phyloP scores from a whole-genome alignment of 2,888 invertebrate genomes.

The Copidosoma aretas region DNA sequence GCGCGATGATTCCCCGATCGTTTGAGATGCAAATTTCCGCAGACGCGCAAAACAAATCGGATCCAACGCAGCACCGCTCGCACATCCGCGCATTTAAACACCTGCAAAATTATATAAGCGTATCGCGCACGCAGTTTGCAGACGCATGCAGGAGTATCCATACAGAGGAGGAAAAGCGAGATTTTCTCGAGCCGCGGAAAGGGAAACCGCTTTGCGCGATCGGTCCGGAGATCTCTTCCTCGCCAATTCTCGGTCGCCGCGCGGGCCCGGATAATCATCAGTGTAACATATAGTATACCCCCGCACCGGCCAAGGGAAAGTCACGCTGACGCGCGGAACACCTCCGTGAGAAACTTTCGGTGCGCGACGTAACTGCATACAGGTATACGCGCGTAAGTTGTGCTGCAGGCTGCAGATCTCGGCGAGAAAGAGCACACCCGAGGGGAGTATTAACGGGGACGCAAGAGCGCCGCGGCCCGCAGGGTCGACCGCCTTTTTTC shows the following conservation, averaged over 20 bases:
- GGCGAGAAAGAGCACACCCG: no score
- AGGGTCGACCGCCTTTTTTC: neutral
- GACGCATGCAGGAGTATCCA: no score
- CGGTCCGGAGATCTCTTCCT: neutral
- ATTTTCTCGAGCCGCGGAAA: slow-evolving; percentile 7
- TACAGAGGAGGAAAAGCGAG: neutral
- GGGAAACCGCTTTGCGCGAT: neutral
- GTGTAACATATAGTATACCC: no score
- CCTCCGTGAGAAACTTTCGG: neutral
- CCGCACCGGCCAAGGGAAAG: neutral
- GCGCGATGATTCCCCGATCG: no score
- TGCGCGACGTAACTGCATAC: no score
- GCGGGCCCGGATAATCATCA: no score
- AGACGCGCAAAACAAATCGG: no score
- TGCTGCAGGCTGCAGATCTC: no score
- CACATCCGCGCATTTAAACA: neutral
- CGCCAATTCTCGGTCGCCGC: neutral
- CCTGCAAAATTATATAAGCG: neutral
- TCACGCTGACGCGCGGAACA: neutral
- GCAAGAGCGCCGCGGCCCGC: neutral
- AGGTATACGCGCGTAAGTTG: no score
- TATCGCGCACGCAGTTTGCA: no score
- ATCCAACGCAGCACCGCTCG: neutral
- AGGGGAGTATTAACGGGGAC: neutral
- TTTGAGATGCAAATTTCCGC: no score